Conservation (phyloP, 1,140 invertebrate species). For the Xylocopa sonorina region DNA sequence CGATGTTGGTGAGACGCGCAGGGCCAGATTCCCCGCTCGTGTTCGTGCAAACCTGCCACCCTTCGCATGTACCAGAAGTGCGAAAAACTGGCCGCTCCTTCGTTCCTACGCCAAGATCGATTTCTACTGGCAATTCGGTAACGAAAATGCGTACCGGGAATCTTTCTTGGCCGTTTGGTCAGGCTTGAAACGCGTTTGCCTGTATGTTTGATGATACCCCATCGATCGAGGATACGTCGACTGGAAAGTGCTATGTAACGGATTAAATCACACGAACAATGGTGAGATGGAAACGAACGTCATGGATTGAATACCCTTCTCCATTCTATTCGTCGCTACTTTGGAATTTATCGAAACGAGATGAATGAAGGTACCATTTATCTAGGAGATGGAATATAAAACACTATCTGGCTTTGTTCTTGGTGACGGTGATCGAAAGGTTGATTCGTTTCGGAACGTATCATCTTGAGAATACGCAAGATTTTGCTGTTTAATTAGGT, state of each 20-base stretch:
- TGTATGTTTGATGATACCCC: background rate
- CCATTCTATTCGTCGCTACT: too few species aligned
- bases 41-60: too few species aligned
- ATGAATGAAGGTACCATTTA: background rate
- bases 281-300: background rate
- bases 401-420: too few species aligned
- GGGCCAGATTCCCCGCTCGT: too few species aligned
- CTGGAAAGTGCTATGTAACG: constrained; percentile 1
- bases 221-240: background rate
- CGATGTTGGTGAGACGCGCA: too few species aligned
- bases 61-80: too few species aligned
- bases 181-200: background rate
- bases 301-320: background rate
- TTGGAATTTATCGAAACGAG: background rate
- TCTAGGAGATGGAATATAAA: background rate
- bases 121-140: background rate
- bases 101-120: background rate
- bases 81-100: background rate
- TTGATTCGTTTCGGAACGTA: too few species aligned
- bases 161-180: background rate
- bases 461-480: too few species aligned
- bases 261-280: constrained; percentile 1
- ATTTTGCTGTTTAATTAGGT: too few species aligned
- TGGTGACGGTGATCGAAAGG: too few species aligned
- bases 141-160: background rate